These are phyloP conservation scores for Sigmodon hispidus DNA, from an alignment of 2,113 vertebrate species.

Conservation along the genomic window DNA sequence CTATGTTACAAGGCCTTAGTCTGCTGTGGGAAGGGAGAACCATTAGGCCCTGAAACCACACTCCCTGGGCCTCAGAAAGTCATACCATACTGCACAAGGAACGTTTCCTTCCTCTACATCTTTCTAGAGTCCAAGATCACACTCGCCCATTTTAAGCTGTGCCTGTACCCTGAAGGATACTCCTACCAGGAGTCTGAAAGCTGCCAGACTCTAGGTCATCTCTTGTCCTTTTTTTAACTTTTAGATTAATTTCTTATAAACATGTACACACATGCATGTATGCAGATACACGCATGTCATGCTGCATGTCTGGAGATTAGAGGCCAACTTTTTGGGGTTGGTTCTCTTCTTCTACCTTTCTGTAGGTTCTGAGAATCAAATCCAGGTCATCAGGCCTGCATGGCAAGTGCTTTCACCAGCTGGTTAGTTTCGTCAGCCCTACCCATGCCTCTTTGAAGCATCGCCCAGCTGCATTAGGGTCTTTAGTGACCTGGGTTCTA, in stretches of 20 bases:
- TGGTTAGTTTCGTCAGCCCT: no score
- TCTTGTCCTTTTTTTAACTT: not conserved
- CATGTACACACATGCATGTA: not conserved
- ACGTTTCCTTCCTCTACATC: not conserved
- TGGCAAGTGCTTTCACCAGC: not conserved
- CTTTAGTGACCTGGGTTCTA: not conserved
- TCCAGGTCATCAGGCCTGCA: not conserved
- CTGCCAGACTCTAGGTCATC: not conserved
- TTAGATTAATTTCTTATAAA: not conserved
- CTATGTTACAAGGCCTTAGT: not conserved
- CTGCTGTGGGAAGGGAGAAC: not conserved
- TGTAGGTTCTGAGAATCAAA: not conserved
- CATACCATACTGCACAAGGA: not conserved
- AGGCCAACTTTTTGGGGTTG: not conserved
- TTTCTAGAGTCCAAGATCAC: not conserved
- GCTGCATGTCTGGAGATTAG: not conserved
- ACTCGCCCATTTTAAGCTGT: not conserved
- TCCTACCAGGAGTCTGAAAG: not conserved
- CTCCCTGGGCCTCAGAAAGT: not conserved
- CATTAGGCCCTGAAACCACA: not conserved
- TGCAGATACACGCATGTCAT: not conserved
- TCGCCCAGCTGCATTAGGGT: not conserved
- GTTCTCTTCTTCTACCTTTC: not conserved
- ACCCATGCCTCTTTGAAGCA: not conserved
- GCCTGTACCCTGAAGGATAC: not conserved